Conservation (phyloP, 2,797 vertebrate species). For the Rallus crepitans region DNA sequence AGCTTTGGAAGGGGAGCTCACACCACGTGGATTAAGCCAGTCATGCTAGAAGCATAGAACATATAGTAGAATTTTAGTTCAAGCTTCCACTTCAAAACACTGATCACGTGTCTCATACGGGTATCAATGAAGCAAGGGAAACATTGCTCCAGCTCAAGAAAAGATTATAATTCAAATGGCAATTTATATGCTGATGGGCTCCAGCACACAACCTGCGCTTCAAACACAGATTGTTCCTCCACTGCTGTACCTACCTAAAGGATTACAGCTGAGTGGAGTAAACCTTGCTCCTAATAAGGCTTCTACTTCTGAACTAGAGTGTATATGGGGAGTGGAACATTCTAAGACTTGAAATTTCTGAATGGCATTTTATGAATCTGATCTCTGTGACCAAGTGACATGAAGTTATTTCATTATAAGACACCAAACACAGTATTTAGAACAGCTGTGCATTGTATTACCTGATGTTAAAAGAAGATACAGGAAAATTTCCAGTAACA, state of each 20-base stretch:
- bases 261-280: neutral
- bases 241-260: neutral
- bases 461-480: neutral
- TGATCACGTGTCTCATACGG: neutral
- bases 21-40: neutral
- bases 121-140: neutral
- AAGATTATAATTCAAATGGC: neutral
- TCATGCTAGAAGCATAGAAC: neutral
- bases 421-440: neutral
- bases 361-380: neutral
- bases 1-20: neutral
- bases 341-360: neutral
- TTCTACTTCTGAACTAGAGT: neutral
- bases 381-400: neutral
- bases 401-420: neutral
- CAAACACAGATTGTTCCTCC: neutral
- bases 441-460: neutral
- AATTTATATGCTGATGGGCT: neutral
- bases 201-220: neutral
- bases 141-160: neutral
- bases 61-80: neutral
- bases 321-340: neutral
- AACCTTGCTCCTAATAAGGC: neutral
- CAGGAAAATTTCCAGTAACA: neutral
- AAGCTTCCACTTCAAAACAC: neutral